A percentile compares a stretch with the other conserved stretches of the same genome.
phyloP scores from a whole-genome alignment of 35 echinoderm and acorn worm species.

The Lytechinus pictus region DNA sequence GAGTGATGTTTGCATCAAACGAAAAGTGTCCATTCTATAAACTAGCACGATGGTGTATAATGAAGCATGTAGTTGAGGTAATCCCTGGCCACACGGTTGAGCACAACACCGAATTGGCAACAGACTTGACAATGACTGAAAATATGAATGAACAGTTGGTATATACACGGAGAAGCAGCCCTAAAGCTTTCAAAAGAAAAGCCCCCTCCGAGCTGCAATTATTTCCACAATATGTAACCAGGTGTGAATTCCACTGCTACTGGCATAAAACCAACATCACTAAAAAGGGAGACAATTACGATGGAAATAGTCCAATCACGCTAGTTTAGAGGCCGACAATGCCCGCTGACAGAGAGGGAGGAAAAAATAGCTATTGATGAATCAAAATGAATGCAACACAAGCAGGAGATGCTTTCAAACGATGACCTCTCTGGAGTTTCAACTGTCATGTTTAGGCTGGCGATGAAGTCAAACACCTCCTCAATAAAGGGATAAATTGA shows the following conservation, averaged over 20 bases:
- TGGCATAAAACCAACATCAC: slow-evolving; percentile 1
- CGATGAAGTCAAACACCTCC: not conserved
- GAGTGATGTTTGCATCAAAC: not conserved
- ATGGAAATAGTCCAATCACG: slow-evolving; percentile 10
- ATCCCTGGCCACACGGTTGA: not conserved
- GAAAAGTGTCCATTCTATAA: not conserved
- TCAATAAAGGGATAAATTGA: not conserved
- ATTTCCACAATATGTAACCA: slow-evolving; percentile 12
- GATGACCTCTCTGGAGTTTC: not conserved
- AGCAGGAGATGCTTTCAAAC: not conserved
- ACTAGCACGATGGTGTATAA: not conserved
- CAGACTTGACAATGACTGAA: not conserved
- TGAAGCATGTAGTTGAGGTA: not conserved
- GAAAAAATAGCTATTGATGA: not conserved
- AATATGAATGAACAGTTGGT: not conserved
- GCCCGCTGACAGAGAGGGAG: not conserved
- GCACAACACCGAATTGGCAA: not conserved
- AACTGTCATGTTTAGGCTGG: not conserved
- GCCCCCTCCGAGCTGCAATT: not conserved
- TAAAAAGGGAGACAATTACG: not conserved
- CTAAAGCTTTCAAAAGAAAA: not conserved
- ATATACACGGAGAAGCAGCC: not conserved
- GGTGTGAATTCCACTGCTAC: not conserved
- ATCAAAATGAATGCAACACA: not conserved
- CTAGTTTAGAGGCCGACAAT: not conserved